Evolutionary conservation across 1,140 invertebrate species (phyloP), one percentile per base, ranked within the genome.

Genomic region (Scaptomyza hsui): DNA sequence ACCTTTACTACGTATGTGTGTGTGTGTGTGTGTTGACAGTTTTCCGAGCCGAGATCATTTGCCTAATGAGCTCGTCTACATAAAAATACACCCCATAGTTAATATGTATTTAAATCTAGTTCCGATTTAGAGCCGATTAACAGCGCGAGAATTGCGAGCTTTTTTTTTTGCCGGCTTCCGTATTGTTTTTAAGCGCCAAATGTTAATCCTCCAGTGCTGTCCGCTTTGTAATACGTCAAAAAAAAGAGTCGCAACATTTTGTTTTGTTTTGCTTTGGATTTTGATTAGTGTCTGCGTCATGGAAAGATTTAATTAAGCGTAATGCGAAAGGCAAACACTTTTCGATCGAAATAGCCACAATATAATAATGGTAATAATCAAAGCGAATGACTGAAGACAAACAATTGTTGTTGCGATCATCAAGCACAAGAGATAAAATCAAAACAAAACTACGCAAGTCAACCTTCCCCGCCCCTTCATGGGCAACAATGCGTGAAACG

Each of bases 271-370:
- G 35, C 21, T 60, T 60, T 48, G 52, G 32, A 37, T 24, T 44
- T 61, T 68, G 57, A 61, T 68, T 69, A 47, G 67, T 56, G 49
- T 32, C 42, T 48, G 67, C 67, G 67, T 70, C 67, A 70, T 64
- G 67, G 67, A 64, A 70, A 70, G 44, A 26, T 70, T 70, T 56
- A 64, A 51, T 56, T 56, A 35, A 52, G 18, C 29, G 9, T 51
- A 64, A 71, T 51, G 35, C 51, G 61, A 57, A 65, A 41, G 35
- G 68, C 61, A 65, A 71, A 65, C 53, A 71, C 18, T 35, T 39
- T 44, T 6, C 6, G 42, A 12, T 1, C 21, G 5, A 49, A 57
- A 60, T 35, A 32, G 44, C 49, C 61, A 53, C 44, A 64, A 55
- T 45, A n/a, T 21, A 3, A 29, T 9, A 42, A 42, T 16, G 29